These are phyloP conservation scores for Corythaeola cristata DNA, from an alignment of 2,113 vertebrate genomes.

Conservation along the genomic window DNA sequence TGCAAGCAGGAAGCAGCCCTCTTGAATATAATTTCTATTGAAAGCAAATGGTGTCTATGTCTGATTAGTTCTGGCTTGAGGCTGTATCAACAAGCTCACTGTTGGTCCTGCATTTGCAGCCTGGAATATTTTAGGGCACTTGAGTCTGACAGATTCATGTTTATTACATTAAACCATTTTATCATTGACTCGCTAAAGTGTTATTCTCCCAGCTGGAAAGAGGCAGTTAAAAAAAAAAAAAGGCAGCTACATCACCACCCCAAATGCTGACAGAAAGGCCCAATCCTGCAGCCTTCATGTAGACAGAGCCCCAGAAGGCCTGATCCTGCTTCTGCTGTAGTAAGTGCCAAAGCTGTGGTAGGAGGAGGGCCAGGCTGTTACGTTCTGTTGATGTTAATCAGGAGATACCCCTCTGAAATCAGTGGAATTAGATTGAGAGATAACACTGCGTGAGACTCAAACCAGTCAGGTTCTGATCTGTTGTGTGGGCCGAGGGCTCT, in stretches of 20 bases:
- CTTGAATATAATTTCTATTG: conserved; percentile 55
- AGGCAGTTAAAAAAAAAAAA: background rate
- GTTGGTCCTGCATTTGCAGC: conserved; percentile 49
- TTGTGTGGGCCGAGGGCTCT: background rate
- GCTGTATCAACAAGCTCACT: conserved; percentile 49
- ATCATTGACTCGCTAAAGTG: background rate
- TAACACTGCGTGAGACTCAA: fast-evolving
- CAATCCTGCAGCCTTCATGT: background rate
- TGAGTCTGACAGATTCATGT: conserved; percentile 46
- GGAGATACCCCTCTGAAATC: background rate
- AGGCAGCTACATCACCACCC: background rate
- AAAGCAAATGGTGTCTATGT: conserved; percentile 60
- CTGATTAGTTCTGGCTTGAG: conserved; percentile 65
- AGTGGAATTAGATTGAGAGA: background rate
- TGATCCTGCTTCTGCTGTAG: background rate
- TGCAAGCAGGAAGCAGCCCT: conserved; percentile 33
- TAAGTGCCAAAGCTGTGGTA: background rate
- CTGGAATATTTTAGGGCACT: conserved; percentile 52
- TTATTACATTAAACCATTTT: conserved; percentile 47
- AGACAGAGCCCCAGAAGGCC: background rate
- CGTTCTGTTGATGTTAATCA: fast-evolving
- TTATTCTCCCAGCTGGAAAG: background rate
- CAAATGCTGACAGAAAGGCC: background rate
- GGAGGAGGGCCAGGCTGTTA: background rate
- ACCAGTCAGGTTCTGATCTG: background rate